Conservation (phyloP, 2,113 vertebrate species). For the Cheilinus undulatus region DNA sequence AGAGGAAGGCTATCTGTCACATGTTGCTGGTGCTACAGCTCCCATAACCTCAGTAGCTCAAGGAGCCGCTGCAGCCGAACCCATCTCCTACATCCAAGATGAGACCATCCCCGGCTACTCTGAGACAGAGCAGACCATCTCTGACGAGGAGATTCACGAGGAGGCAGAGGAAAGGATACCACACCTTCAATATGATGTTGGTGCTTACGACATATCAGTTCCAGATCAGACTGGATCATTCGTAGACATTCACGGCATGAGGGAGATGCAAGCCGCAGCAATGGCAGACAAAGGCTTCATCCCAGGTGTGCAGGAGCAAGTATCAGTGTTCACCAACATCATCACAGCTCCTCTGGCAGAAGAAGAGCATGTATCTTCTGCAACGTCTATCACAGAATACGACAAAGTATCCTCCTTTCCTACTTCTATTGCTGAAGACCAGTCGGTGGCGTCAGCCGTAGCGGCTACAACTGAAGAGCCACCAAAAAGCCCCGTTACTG, state of each 20-base stretch:
- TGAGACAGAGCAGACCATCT: slow-evolving; percentile 98
- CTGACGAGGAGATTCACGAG: slow-evolving; percentile 97
- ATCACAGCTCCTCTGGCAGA: slow-evolving; percentile 96
- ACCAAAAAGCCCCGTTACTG: slow-evolving; percentile 87
- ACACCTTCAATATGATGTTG: slow-evolving; percentile 90
- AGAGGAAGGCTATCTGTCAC: slow-evolving; percentile 80
- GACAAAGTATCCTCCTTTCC: slow-evolving; percentile 96
- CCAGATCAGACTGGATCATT: slow-evolving; percentile 90
- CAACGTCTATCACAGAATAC: slow-evolving; percentile 97
- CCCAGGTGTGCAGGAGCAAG: slow-evolving; percentile 84
- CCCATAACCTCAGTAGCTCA: slow-evolving; percentile 74
- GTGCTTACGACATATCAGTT: slow-evolving; percentile 89
- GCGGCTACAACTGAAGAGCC: slow-evolving; percentile 92
- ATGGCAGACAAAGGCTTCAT: slow-evolving; percentile 84
- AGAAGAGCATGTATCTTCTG: slow-evolving; percentile 97
- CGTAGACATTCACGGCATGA: slow-evolving; percentile 88
- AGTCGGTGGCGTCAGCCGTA: slow-evolving; percentile 90
- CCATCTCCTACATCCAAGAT: slow-evolving; percentile 95
- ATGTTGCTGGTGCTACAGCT: slow-evolving; percentile 83
- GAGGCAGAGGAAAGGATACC: slow-evolving; percentile 94
- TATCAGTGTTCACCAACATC: slow-evolving; percentile 91
- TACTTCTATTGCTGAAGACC: slow-evolving; percentile 95
- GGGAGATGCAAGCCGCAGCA: slow-evolving; percentile 80
- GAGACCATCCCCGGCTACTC: slow-evolving; percentile 98
- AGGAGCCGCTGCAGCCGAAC: slow-evolving; percentile 84